These are phyloP conservation scores for Shargacucullia verbasci DNA, from an alignment of 2,888 invertebrate genomes.

Conservation along the genomic window DNA sequence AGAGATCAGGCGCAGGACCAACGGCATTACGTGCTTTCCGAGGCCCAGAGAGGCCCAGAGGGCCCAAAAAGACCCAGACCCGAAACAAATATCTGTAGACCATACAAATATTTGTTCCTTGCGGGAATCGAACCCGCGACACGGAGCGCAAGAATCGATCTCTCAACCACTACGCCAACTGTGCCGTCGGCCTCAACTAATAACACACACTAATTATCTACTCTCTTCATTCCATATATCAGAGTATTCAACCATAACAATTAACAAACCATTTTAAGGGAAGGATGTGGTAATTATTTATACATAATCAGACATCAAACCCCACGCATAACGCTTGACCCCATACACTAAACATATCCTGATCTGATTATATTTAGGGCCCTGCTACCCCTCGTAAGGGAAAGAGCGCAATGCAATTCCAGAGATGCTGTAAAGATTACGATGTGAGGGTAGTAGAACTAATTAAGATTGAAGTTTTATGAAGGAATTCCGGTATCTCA, in stretches of 20 bases:
- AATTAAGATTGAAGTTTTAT: constrained; percentile 51
- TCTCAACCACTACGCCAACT: too few species aligned
- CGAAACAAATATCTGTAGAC: too few species aligned
- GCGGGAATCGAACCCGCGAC: too few species aligned
- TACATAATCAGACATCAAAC: constrained; percentile 16
- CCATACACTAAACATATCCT: constrained; percentile 24
- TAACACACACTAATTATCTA: too few species aligned
- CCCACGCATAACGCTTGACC: constrained; percentile 1
- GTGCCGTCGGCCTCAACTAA: too few species aligned
- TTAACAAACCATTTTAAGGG: constrained; percentile 5
- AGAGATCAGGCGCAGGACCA: too few species aligned
- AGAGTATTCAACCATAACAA: constrained; percentile 1
- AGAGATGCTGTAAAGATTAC: constrained; percentile 50
- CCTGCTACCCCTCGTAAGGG: constrained; percentile 1
- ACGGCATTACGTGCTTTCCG: too few species aligned
- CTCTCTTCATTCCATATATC: neutral
- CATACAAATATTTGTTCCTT: too few species aligned
- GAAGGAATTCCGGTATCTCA: constrained; percentile 3
- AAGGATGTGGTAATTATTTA: constrained; percentile 16
- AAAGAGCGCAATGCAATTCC: constrained; percentile 30
- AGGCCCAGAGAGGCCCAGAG: too few species aligned
- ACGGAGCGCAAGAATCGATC: too few species aligned
- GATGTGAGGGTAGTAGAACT: constrained; percentile 23
- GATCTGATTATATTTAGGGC: constrained; percentile 18
- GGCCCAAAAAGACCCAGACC: too few species aligned